Evolutionary conservation across 1,140 invertebrate species (phyloP).

Genomic region (Drosophila sp.): DNA sequence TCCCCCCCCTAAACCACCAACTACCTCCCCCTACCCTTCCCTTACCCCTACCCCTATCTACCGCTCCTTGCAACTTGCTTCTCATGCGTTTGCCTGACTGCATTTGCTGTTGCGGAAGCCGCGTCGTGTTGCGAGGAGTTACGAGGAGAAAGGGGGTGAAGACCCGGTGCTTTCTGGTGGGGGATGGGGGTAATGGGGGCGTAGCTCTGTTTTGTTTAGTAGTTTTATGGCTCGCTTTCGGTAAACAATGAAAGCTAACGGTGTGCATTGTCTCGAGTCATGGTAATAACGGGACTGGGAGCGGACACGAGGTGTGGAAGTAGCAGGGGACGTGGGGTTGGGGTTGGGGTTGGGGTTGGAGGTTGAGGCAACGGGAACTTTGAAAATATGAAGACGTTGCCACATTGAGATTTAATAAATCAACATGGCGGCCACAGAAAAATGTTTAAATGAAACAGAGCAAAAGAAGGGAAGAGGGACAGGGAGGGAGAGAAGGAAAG

Average conservation of each 20-base stretch:
- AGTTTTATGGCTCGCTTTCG: slow-evolving; percentile 78
- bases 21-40: background rate
- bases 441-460: background rate
- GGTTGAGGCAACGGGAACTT: slow-evolving; percentile 3
- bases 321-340: background rate
- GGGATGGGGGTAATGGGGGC: slow-evolving; percentile 29
- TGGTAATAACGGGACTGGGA: slow-evolving; percentile 51
- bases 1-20: background rate
- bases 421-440: slow-evolving; percentile 47
- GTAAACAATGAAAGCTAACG: slow-evolving; percentile 74
- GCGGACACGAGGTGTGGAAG: background rate
- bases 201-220: slow-evolving; percentile 74
- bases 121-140: background rate
- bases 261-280: slow-evolving; percentile 73
- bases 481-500: background rate
- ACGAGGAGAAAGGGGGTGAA: background rate
- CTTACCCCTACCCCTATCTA: slow-evolving; percentile 23
- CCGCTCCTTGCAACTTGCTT: background rate
- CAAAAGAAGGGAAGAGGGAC: background rate
- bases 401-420: slow-evolving; percentile 64
- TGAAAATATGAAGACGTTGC: slow-evolving; percentile 27
- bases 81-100: slow-evolving; percentile 75
- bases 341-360: background rate
- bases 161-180: too few relatives aligned
- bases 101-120: slow-evolving; percentile 42